Percentiles rank a stretch among this genome's conserved stretches.
phyloP scores from a whole-genome alignment of 1,140 invertebrate genomes.

The Drosophila micromelanica region DNA sequence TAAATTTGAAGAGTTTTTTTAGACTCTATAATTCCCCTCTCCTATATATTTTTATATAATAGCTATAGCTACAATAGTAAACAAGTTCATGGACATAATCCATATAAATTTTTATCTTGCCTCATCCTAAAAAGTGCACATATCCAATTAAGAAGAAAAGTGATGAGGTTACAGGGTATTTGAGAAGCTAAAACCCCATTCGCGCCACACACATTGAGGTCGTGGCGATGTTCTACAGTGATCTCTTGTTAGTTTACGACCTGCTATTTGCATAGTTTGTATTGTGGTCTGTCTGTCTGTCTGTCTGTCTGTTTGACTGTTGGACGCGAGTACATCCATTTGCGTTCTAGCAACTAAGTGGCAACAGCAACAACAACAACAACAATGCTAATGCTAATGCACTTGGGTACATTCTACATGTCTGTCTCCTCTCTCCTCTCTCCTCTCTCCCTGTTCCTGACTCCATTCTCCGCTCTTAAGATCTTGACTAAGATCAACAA shows the following conservation, averaged over 20 bases:
- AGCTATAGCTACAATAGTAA: no score
- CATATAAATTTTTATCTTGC: no score
- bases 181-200: not conserved
- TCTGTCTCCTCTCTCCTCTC: not conserved
- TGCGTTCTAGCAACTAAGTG: conserved; percentile 39
- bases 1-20: no score
- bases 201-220: conserved; percentile 15
- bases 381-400: conserved; percentile 19
- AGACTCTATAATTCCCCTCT: no score
- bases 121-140: no score
- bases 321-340: conserved; percentile 3
- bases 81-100: no score
- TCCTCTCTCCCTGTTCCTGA: no score
- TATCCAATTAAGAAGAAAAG: no score
- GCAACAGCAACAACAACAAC: conserved; percentile 23
- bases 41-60: no score
- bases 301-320: conserved; percentile 1
- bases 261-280: conserved; percentile 68
- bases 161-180: conserved; percentile 5
- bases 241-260: conserved; percentile 64
- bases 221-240: conserved; percentile 13
- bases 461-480: not conserved
- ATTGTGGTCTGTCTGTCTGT: not conserved
- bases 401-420: conserved; percentile 8
- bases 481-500: not conserved